These are phyloP conservation scores for Allobates femoralis DNA, from an alignment of 2,797 vertebrate species.

Conservation along the genomic window DNA sequence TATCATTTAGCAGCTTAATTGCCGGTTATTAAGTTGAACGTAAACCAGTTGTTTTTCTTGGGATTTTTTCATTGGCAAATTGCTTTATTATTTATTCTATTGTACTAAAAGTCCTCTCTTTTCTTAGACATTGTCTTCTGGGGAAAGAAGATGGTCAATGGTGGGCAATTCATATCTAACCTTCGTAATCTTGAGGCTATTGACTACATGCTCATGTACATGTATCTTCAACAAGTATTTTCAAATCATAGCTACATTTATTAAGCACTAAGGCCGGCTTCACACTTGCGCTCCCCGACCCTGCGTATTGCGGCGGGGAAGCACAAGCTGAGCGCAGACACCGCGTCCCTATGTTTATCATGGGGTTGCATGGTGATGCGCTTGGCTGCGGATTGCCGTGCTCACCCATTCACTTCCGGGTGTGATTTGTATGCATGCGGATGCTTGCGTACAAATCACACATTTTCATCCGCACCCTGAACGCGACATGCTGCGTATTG, in stretches of 20 bases:
- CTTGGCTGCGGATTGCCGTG: no score
- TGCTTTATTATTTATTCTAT: neutral
- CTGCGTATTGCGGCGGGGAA: no score
- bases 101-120: neutral
- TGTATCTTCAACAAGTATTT: neutral
- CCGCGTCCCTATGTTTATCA: no score
- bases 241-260: neutral
- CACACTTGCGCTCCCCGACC: no score
- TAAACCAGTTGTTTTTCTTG: neutral
- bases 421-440: no score
- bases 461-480: no score
- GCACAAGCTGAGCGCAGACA: no score
- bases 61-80: neutral
- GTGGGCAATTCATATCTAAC: neutral
- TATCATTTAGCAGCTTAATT: neutral
- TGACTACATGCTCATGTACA: neutral
- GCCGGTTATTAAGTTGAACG: neutral
- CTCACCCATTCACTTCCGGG: no score
- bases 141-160: neutral
- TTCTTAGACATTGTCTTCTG: neutral
- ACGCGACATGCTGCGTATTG: no score
- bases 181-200: neutral
- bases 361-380: no score
- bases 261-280: neutral
- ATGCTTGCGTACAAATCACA: no score